A percentile compares a stretch with the other conserved stretches of the same genome.
phyloP scores from a whole-genome alignment of 1,140 invertebrate species.

The Leptopilina boulardi region DNA sequence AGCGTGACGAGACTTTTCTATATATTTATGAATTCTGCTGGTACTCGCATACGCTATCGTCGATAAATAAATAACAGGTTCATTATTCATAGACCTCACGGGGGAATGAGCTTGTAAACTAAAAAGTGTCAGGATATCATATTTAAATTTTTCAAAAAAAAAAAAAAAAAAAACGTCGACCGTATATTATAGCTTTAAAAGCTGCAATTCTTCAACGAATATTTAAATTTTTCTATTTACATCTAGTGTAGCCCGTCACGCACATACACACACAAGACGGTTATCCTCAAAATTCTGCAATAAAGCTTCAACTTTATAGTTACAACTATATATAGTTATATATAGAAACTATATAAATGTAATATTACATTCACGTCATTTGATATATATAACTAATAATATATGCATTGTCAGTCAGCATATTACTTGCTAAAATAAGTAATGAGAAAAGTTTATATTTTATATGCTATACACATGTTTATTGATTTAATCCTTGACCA shows the following conservation, averaged over 20 bases:
- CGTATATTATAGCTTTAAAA: conserved; percentile 59
- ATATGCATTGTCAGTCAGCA: too few relatives aligned
- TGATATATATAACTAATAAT: too few relatives aligned
- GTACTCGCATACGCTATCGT: conserved; percentile 50
- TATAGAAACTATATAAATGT: too few relatives aligned
- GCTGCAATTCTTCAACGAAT: conserved; percentile 41
- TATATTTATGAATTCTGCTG: conserved; percentile 48
- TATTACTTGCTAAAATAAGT: too few relatives aligned
- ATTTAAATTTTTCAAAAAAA: conserved; percentile 64
- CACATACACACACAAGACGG: not conserved
- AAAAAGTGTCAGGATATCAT: conserved; percentile 45
- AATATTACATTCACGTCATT: too few relatives aligned
- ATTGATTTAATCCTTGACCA: too few relatives aligned
- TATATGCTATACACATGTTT: too few relatives aligned
- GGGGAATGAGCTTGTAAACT: conserved; percentile 51
- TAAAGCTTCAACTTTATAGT: too few relatives aligned
- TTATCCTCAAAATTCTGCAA: not conserved
- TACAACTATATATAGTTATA: too few relatives aligned
- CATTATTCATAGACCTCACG: conserved; percentile 57
- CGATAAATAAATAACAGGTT: conserved; percentile 58
- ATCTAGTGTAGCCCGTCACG: not conserved
- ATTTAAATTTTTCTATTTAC: conserved; percentile 31
- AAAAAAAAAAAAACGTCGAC: conserved; percentile 50
- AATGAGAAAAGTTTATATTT: too few relatives aligned
- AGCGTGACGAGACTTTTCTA: conserved; percentile 37